These are phyloP conservation scores for Pemphigus obesinymphae DNA, from an alignment of 1,140 invertebrate species.

Conservation along the genomic window DNA sequence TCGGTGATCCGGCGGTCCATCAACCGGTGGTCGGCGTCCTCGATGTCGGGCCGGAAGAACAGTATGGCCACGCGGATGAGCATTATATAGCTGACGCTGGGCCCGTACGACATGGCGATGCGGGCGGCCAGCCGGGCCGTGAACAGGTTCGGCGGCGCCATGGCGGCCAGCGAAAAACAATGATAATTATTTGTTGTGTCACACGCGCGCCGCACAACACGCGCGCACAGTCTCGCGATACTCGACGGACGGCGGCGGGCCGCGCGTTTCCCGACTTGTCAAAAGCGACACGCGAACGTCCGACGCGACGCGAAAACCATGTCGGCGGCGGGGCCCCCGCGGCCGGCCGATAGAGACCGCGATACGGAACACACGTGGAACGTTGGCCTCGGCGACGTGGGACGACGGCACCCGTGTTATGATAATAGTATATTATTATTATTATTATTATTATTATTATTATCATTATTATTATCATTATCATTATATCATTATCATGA, in stretches of 20 bases:
- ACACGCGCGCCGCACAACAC: neutral
- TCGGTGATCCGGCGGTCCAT: slow-evolving; percentile 52
- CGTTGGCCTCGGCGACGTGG: too few relatives aligned
- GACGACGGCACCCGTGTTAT: too few relatives aligned
- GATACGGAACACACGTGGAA: too few relatives aligned
- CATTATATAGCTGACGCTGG: slow-evolving; percentile 59
- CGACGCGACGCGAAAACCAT: neutral
- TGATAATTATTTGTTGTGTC: too few relatives aligned
- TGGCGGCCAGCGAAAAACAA: neutral
- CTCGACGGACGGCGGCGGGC: neutral
- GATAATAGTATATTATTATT: too few relatives aligned
- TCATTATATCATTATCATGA: too few relatives aligned
- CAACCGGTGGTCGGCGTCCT: slow-evolving; percentile 59
- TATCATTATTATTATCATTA: too few relatives aligned
- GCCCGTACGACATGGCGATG: slow-evolving; percentile 59
- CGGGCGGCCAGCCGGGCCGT: slow-evolving; percentile 50
- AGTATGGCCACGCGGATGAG: slow-evolving; percentile 58
- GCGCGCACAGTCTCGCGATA: too few relatives aligned
- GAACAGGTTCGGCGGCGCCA: neutral
- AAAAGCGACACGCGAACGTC: neutral
- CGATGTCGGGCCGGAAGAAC: slow-evolving; percentile 62
- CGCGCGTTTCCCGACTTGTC: too few relatives aligned
- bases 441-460: too few relatives aligned
- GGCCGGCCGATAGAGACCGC: too few relatives aligned
- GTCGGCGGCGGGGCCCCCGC: too few relatives aligned